Conservation (phyloP, 2,113 vertebrate genomes). For the Cardinalis cardinalis region DNA sequence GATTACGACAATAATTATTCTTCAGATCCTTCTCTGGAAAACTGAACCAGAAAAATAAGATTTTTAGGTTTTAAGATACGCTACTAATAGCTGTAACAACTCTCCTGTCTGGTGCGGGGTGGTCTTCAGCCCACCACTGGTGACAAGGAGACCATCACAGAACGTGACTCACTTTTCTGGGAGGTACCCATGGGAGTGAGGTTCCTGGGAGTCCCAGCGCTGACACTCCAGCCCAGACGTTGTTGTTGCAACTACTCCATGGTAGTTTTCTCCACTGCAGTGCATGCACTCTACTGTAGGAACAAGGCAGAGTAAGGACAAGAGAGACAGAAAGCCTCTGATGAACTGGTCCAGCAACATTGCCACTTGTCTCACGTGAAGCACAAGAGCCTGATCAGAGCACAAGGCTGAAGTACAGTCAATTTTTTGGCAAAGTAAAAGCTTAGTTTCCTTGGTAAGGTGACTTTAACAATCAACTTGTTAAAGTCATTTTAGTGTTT, state of each 20-base stretch:
- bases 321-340: neutral
- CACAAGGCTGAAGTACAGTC: neutral
- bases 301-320: neutral
- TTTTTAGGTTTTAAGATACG: neutral
- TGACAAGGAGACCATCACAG: neutral
- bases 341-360: neutral
- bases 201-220: conserved; percentile 84
- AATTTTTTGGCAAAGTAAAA: neutral
- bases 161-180: conserved; percentile 80
- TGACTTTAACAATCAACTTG: neutral
- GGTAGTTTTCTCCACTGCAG: conserved; percentile 90
- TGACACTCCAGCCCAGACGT: conserved; percentile 72
- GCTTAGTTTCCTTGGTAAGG: neutral
- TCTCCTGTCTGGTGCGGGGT: neutral
- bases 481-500: neutral
- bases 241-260: conserved; percentile 80
- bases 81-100: neutral
- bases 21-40: conserved; percentile 88
- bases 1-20: conserved; percentile 93
- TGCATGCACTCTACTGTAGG: conserved; percentile 87
- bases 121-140: neutral
- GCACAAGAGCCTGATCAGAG: neutral
- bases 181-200: conserved; percentile 88
- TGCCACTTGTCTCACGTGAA: neutral
- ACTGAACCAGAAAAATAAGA: conserved; percentile 58